These are phyloP conservation scores for Scolopax bukidnonensis DNA, from an alignment of 2,797 vertebrate species.

Conservation along the genomic window DNA sequence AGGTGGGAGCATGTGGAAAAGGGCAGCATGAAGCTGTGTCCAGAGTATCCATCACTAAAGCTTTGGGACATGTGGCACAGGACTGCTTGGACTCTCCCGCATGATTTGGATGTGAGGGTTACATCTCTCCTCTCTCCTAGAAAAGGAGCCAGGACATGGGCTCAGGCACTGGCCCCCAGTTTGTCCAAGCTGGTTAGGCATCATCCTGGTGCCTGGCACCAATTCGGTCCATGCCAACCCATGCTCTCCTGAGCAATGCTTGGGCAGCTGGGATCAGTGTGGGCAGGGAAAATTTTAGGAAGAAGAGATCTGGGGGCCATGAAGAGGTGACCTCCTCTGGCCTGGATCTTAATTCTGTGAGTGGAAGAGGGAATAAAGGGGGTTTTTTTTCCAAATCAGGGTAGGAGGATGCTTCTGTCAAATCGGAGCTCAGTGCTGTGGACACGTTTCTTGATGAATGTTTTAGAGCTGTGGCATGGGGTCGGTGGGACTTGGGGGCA, in stretches of 20 bases:
- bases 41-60: background rate
- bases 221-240: background rate
- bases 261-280: background rate
- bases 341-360: background rate
- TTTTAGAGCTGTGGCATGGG: background rate
- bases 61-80: background rate
- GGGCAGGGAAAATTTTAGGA: background rate
- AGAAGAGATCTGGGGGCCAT: background rate
- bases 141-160: background rate
- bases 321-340: background rate
- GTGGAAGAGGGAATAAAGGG: background rate
- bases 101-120: background rate
- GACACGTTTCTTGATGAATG: background rate
- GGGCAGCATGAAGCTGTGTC: background rate
- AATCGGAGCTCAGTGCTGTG: rapidly evolving
- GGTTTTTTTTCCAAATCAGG: background rate
- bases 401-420: background rate
- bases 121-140: background rate
- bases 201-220: background rate
- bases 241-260: background rate
- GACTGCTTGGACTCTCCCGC: background rate
- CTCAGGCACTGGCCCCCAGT: background rate
- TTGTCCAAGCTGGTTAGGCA: background rate
- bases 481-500: background rate
- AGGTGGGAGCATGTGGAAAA: background rate